These are phyloP conservation scores for Grammomys surdaster DNA, from an alignment of 2,113 vertebrate genomes.

Conservation along the genomic window DNA sequence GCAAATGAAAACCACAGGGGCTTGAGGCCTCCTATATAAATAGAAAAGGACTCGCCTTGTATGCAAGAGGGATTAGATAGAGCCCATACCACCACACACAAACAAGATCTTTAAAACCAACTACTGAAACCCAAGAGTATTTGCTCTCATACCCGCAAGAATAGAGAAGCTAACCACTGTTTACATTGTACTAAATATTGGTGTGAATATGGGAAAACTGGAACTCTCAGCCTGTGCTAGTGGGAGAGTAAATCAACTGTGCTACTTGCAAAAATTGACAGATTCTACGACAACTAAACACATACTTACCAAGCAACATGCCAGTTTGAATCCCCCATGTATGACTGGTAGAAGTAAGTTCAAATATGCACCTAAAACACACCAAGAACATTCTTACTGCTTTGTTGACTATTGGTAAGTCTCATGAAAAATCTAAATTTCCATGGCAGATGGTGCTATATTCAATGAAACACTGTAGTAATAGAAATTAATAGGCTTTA, in stretches of 20 bases:
- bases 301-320: background rate
- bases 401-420: background rate
- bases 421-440: background rate
- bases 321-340: background rate
- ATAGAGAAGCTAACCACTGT: background rate
- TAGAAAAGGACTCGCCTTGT: background rate
- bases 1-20: background rate
- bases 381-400: background rate
- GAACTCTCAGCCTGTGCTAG: background rate
- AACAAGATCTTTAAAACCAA: background rate
- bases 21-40: background rate
- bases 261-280: background rate
- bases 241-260: background rate
- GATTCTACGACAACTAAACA: background rate
- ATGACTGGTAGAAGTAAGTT: background rate
- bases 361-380: background rate
- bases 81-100: background rate
- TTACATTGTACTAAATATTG: background rate
- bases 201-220: background rate
- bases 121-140: background rate
- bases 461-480: background rate
- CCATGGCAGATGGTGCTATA: background rate
- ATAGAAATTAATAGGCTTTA: background rate
- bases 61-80: background rate
- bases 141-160: background rate